Base-by-base conservation (phyloP, 2,113 vertebrate species). In the Ancistrus triradiatus region DNA sequence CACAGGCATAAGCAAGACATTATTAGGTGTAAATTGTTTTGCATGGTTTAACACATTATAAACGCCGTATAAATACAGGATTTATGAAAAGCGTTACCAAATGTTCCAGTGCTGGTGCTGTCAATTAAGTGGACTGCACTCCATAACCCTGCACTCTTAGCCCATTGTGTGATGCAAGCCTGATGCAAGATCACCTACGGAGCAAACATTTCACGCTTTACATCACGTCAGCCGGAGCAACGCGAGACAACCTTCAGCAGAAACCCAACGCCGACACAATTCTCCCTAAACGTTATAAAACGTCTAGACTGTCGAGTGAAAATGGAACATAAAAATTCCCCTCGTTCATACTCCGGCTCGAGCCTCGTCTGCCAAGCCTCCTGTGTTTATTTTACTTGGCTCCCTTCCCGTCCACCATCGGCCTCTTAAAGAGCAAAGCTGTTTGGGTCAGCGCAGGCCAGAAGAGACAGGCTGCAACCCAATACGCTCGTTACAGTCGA, bases 331-430 rank as follows among this genome's bases (percentile, higher is more conserved):
- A 81, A 84, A 84, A 84, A 79, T 62, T 66, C 77, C 74, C 77
- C 25, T 63, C 53, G 76, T 83, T 77, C 74, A 69, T 61, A 73
- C 74, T 83, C 76, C 42, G 57, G 60, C 78, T 73, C 40, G 52
- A 63, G 75, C 73, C 70, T 24, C 19, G 42, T 67, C 83, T 80
- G 84, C 83, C 83, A 87, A 85, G 78, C 80, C 63, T 66, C 74
- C 74, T 73, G 73, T 87, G 85, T 88, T 87, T 86, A 83, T 87
- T 87, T 87, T 63, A 82, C 75, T 85, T 87, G 84, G 86, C 80
- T 74, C 51, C 52, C 71, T 63, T 72, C 66, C 59, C 69, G 68
- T 78, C 63, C 64, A 56, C 65, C 84, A 85, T 85, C 83, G 73
- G 77, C 78, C 81, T 83, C 71, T 72, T 66, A 70, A 69, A 78